A percentile compares a stretch with the other conserved stretches of the same genome.
Conservation (phyloP, 2,797 vertebrate species). For the Myioborus melanocephalus region DNA sequence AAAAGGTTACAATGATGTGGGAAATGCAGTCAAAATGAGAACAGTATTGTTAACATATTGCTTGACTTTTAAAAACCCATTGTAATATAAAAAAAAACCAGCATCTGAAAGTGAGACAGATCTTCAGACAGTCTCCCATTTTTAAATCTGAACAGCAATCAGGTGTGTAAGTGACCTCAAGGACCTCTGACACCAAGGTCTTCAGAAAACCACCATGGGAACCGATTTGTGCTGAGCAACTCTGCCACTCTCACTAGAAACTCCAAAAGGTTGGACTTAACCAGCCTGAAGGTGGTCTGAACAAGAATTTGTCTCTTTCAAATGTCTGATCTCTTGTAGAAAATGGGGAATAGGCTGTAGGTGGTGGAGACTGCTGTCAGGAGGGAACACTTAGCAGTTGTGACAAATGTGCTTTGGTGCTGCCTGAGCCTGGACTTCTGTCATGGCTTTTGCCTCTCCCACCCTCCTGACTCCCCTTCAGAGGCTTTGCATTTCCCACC, state of each 20-base stretch:
- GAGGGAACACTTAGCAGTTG: neutral
- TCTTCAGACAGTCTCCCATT: neutral
- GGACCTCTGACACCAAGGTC: neutral
- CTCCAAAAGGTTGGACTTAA: neutral
- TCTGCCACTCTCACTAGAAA: neutral
- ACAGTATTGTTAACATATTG: neutral
- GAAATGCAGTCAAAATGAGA: neutral
- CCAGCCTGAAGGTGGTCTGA: neutral
- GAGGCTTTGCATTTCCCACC: slow-evolving; percentile 6
- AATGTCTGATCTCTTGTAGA: neutral
- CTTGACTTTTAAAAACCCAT: slow-evolving; percentile 4
- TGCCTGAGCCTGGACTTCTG: neutral
- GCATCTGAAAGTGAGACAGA: neutral
- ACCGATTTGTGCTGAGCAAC: neutral
- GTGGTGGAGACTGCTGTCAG: neutral
- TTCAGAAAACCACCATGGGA: neutral
- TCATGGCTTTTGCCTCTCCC: neutral
- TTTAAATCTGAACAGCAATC: neutral
- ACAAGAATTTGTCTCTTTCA: neutral
- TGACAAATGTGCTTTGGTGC: neutral
- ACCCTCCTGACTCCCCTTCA: neutral
- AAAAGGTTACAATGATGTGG: neutral
- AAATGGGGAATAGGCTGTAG: neutral
- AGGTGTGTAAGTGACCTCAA: neutral
- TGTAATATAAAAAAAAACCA: slow-evolving; percentile 14